A percentile compares a stretch with the other conserved stretches of the same genome.
These are phyloP conservation scores for Pelodytes ibericus DNA, from an alignment of 2,797 vertebrate species.

Conservation along the genomic window DNA sequence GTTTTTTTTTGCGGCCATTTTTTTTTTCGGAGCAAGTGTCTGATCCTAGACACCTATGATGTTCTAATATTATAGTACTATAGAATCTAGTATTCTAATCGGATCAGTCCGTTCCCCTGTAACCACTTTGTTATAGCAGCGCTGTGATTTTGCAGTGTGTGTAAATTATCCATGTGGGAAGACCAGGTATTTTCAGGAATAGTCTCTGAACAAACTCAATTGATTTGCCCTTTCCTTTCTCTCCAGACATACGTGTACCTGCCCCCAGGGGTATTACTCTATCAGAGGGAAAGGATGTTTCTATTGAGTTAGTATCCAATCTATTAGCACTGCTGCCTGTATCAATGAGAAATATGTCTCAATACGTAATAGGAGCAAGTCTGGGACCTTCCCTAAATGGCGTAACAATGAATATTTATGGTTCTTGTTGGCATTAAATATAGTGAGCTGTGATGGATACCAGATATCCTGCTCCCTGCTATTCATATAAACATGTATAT, in stretches of 20 bases:
- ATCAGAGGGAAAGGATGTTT: not conserved
- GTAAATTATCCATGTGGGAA: too few species aligned
- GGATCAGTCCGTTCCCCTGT: too few species aligned
- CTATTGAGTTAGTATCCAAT: not conserved
- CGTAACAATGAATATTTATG: not conserved
- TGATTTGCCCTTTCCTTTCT: not conserved
- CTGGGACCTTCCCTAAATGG: not conserved
- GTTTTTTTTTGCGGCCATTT: too few species aligned
- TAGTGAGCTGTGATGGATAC: constrained; percentile 7
- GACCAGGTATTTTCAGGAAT: too few species aligned
- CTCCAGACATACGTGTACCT: not conserved
- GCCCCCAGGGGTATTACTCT: not conserved
- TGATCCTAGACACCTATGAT: too few species aligned
- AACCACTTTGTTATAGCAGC: too few species aligned
- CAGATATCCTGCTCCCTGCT: not conserved
- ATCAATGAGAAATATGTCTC: not conserved
- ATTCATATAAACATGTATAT: constrained; percentile 39
- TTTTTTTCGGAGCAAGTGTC: too few species aligned
- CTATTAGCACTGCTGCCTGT: not conserved
- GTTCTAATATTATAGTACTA: too few species aligned
- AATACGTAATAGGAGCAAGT: not conserved
- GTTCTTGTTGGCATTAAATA: not conserved
- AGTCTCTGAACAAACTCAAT: not conserved
- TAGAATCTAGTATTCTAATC: too few species aligned
- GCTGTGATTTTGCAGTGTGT: too few species aligned